Evolutionary conservation across 2,888 invertebrate genomes (phyloP), one percentile per base, ranked within the genome.

Genomic region (Phragmatobia fuliginosa): DNA sequence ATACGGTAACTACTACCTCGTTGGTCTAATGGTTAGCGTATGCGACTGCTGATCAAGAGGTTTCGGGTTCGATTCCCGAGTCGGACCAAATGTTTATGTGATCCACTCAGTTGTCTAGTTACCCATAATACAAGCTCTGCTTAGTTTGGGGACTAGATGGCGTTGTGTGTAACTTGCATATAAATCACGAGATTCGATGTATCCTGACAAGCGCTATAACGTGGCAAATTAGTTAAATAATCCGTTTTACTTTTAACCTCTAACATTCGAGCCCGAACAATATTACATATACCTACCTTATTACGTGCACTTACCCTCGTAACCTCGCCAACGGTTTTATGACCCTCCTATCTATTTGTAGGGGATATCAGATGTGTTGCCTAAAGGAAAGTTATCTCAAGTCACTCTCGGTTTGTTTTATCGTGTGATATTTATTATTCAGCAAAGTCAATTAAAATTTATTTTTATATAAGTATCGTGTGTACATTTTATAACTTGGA

Each of bases 301-400:
- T 56, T 36, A 67, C 65, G 67, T 59, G 38, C 68, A 62, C 59
- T 74, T 72, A 60, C 66, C 65, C 70, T 66, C 70, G 71, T 76
- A 71, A 70, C 70, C 63, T 68, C 61, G 65, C 72, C 67, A 73
- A 75, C 76, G 75, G 70, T 63, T 78, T 76, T 70, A 77, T 77
- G 81, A 85, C 72, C 71, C 62, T 70, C 76, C 74, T 80, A 76
- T 63, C 72, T 21, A 58, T 52, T 69, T 38, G 67, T 70, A 45
- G 41, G 52, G 60, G 71, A 71, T 75, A 81, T 79, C 78, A 67
- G 56, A 68, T 81, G 73, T 72, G 69, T 78, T 75, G 80, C 85
- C 77, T 72, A 49, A 79, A 80, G 83, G 82, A 66, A 78, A 76
- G 74, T 28, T 36, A 59, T 73, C 52, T 70, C 66, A 38, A 31